Evolutionary conservation across 2,113 vertebrate species (phyloP).

Genomic region (Hippopotamus amphibius): DNA sequence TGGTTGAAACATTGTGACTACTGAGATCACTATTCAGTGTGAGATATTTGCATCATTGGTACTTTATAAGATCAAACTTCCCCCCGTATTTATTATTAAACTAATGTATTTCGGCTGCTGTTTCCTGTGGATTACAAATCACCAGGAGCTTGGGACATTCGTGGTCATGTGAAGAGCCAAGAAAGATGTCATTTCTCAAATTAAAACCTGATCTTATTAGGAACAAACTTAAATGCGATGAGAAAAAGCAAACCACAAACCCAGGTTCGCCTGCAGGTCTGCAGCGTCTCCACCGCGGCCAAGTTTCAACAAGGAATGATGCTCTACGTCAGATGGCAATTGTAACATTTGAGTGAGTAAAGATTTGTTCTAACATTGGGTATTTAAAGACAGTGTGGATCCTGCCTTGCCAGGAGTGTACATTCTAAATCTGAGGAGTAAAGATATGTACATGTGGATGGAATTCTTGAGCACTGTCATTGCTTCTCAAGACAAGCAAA

Average conservation of each 20-base stretch:
- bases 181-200: slow-evolving; percentile 32
- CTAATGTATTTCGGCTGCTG: slow-evolving; percentile 46
- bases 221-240: slow-evolving; percentile 39
- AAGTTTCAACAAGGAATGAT: neutral
- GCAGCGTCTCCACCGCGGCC: neutral
- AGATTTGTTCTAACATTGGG: neutral
- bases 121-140: slow-evolving; percentile 55
- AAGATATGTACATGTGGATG: neutral
- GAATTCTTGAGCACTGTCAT: neutral
- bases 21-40: neutral
- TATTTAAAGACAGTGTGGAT: neutral
- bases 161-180: slow-evolving; percentile 29
- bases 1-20: neutral
- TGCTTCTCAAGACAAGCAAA: neutral
- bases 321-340: neutral
- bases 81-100: slow-evolving; percentile 33
- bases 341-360: neutral
- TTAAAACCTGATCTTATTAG: slow-evolving; percentile 40
- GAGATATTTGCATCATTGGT: slow-evolving; percentile 5
- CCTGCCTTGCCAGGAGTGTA: neutral
- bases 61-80: slow-evolving; percentile 2
- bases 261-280: neutral
- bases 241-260: neutral
- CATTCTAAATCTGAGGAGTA: neutral
- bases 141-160: slow-evolving; percentile 6